Evolutionary conservation across 64 coral and sea anemone genomes (phyloP).

Genomic region (Actinia equina): DNA sequence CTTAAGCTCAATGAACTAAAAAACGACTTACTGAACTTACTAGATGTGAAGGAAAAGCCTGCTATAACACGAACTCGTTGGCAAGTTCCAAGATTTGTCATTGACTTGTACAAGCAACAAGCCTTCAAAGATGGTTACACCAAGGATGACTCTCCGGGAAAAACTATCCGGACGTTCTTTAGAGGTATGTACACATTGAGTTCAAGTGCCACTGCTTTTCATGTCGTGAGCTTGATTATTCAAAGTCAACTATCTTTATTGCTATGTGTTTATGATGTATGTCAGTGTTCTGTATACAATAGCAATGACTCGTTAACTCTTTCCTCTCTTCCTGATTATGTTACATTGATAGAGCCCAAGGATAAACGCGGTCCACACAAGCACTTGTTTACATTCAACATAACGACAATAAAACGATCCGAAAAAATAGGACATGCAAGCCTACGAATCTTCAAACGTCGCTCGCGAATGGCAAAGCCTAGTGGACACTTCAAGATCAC

Average conservation of each 20-base stretch:
- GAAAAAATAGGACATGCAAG: constrained; percentile 74
- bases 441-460: constrained; percentile 73
- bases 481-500: constrained; percentile 58
- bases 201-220: not conserved
- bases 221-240: constrained; percentile 60
- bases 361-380: constrained; percentile 52
- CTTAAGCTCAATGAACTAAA: constrained; percentile 44
- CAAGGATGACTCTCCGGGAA: constrained; percentile 50
- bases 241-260: constrained; percentile 53
- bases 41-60: constrained; percentile 81
- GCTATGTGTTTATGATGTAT: not conserved
- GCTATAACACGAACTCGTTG: constrained; percentile 61
- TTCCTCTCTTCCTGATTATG: constrained; percentile 13
- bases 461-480: constrained; percentile 36
- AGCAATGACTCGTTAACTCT: constrained; percentile 27
- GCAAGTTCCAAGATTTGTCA: constrained; percentile 80
- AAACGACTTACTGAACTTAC: constrained; percentile 73
- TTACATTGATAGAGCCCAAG: constrained; percentile 31
- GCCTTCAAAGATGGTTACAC: constrained; percentile 63
- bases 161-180: constrained; percentile 84
- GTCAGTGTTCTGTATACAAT: constrained; percentile 21
- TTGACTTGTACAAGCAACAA: constrained; percentile 75
- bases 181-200: constrained; percentile 57
- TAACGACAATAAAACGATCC: constrained; percentile 42
- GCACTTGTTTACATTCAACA: constrained; percentile 71